A percentile compares a stretch with the other conserved stretches of the same genome.
phyloP scores from a whole-genome alignment of 2,113 vertebrate genomes.

The Pollimyrus isidori region DNA sequence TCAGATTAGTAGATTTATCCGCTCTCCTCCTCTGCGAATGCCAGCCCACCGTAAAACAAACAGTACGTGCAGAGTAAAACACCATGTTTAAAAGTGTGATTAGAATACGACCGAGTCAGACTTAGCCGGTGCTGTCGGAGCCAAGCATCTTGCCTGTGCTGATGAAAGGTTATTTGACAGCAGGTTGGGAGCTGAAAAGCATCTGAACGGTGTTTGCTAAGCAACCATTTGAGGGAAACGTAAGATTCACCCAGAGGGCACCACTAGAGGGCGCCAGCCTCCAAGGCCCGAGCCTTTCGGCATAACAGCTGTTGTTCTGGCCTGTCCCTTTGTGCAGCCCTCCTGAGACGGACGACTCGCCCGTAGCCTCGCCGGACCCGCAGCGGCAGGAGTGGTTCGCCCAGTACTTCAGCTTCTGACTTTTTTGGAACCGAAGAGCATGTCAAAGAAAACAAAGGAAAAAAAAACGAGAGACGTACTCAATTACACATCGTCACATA shows the following conservation, averaged over 20 bases:
- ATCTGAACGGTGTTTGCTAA: not conserved
- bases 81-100: not conserved
- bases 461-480: conserved; percentile 38
- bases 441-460: conserved; percentile 56
- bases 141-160: not conserved
- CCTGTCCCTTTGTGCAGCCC: conserved; percentile 60
- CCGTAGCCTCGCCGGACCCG: conserved; percentile 77
- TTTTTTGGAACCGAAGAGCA: conserved; percentile 70
- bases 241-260: not conserved
- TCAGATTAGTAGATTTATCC: not conserved
- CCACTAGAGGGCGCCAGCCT: not conserved
- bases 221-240: not conserved
- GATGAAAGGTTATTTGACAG: not conserved
- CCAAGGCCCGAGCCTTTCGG: not conserved
- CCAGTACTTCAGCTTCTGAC: conserved; percentile 98
- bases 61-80: not conserved
- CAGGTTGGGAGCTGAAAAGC: not conserved
- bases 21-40: not conserved
- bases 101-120: not conserved
- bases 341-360: conserved; percentile 85
- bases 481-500: conserved; percentile 48
- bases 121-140: not conserved
- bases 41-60: not conserved
- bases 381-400: conserved; percentile 98
- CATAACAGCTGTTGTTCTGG: conserved; percentile 6